phyloP scores from a whole-genome alignment of 2,888 invertebrate genomes.

The Hedychridium roseum region DNA sequence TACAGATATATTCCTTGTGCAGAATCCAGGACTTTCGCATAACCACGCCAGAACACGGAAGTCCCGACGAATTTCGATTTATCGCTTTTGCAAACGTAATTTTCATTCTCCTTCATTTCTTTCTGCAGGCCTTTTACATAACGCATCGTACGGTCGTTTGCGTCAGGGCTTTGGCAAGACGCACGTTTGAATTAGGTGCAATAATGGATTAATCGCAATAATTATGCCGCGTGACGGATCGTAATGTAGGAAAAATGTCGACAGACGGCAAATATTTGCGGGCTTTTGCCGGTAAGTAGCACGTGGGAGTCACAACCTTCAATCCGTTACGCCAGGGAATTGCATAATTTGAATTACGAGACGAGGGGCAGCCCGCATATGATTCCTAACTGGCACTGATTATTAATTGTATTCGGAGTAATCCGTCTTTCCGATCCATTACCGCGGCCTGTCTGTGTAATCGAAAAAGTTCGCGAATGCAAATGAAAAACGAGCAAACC shows the following conservation, averaged over 20 bases:
- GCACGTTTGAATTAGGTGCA: neutral
- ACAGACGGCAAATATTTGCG: conserved; percentile 42
- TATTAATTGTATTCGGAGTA: too few relatives aligned
- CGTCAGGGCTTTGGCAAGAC: conserved; percentile 24
- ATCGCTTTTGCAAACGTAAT: too few relatives aligned
- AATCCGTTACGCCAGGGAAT: conserved; percentile 47
- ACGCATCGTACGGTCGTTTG: neutral
- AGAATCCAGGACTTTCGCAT: too few relatives aligned
- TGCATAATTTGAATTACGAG: conserved; percentile 45
- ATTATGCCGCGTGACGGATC: conserved; percentile 23
- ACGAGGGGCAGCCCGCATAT: too few relatives aligned
- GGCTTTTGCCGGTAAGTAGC: conserved; percentile 34
- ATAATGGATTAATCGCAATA: conserved; percentile 22
- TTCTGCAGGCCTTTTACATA: neutral
- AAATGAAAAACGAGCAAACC: too few relatives aligned
- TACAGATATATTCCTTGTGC: too few relatives aligned
- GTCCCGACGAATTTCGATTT: too few relatives aligned
- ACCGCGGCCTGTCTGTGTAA: too few relatives aligned
- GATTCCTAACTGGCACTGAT: too few relatives aligned
- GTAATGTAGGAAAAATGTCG: conserved; percentile 40
- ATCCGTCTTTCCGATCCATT: too few relatives aligned
- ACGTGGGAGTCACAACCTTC: conserved; percentile 46
- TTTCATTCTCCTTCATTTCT: neutral
- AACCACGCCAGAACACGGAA: too few relatives aligned
- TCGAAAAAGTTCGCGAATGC: too few relatives aligned